phyloP scores from a whole-genome alignment of 2,113 vertebrate genomes.

The Perognathus longimembris region DNA sequence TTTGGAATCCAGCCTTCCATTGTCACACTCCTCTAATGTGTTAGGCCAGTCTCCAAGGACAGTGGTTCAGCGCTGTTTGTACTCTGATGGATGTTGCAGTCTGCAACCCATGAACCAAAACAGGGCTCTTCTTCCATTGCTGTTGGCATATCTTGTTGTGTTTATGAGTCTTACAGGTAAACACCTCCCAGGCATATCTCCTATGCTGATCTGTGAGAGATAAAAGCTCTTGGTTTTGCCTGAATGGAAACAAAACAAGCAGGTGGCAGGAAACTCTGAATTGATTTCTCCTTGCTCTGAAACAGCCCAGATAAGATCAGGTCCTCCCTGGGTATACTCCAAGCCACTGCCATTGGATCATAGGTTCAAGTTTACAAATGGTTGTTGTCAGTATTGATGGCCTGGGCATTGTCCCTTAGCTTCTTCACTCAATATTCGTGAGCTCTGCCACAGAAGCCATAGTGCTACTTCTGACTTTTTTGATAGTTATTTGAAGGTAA shows the following conservation, averaged over 20 bases:
- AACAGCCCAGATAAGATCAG: constrained; percentile 32
- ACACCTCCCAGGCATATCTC: constrained; percentile 78
- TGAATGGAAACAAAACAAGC: constrained; percentile 73
- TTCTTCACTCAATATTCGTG: too few relatives aligned
- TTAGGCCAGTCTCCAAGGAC: constrained; percentile 32
- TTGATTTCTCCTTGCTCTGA: constrained; percentile 69
- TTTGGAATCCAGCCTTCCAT: neutral
- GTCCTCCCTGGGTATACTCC: neutral
- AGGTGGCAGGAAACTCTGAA: constrained; percentile 56
- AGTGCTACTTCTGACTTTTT: too few relatives aligned
- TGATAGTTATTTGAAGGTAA: too few relatives aligned
- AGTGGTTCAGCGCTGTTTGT: constrained; percentile 63
- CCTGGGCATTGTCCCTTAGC: too few relatives aligned
- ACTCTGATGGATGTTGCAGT: constrained; percentile 70
- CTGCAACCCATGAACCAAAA: constrained; percentile 74
- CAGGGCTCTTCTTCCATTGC: constrained; percentile 44
- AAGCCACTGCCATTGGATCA: neutral
- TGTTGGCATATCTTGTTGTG: constrained; percentile 71
- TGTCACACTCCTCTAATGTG: neutral
- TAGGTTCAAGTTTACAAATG: constrained; percentile 22
- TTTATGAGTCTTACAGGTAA: constrained; percentile 84
- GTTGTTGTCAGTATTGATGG: neutral
- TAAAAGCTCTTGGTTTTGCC: constrained; percentile 78
- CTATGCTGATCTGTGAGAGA: constrained; percentile 84
- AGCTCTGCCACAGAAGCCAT: too few relatives aligned